Evolutionary conservation across 2,888 invertebrate genomes (phyloP), one percentile per base, ranked within the genome.

Genomic region (Malachius bipustulatus): DNA sequence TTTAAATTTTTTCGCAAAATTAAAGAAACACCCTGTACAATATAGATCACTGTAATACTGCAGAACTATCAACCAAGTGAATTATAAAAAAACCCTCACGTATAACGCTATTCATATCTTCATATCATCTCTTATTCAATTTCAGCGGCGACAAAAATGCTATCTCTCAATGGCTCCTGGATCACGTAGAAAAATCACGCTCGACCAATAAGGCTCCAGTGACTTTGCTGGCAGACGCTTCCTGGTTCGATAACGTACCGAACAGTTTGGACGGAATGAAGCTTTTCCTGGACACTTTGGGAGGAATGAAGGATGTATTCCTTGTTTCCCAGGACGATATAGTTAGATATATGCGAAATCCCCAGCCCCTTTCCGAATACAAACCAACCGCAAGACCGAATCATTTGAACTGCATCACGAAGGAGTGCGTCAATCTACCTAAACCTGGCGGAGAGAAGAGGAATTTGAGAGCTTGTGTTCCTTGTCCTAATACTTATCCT

Each of bases 151-250:
- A 54, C 14, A 47, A 51, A 2, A 44, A 51, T 1, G 54, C 57
- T 13, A 60, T 66, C 24, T 48, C 51, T 3, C 40, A 57, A 10
- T 67, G 69, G 56, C 47, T 73, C 3, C 49, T 54, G 41, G 43
- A 47, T 1, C 66, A 71, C 50, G 66, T 71, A 44, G 36, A 59
- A 2, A 48, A 49, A 3, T 58, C 63, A 39, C 66, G 67, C 45
- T 44, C 47, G 2, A 48, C 47, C 2, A 62, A 60, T 39, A 53
- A 54, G 30, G 66, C 67, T n/a, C 72, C 71, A 3, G 58, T 67
- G 36, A 66, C 65, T 2, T 45, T 71, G 2, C 56, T 63, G 30
- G 46, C 67, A 12, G 65, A 66, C 40, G 62, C 66, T 10, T 62
- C 62, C 19, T 70, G 69, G 68, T 64, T 73, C 36, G 40, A 46